Percentiles rank a stretch among this genome's conserved stretches.
Conservation (phyloP, 2,888 invertebrate genomes). For the Lasioglossum leucozonium region DNA sequence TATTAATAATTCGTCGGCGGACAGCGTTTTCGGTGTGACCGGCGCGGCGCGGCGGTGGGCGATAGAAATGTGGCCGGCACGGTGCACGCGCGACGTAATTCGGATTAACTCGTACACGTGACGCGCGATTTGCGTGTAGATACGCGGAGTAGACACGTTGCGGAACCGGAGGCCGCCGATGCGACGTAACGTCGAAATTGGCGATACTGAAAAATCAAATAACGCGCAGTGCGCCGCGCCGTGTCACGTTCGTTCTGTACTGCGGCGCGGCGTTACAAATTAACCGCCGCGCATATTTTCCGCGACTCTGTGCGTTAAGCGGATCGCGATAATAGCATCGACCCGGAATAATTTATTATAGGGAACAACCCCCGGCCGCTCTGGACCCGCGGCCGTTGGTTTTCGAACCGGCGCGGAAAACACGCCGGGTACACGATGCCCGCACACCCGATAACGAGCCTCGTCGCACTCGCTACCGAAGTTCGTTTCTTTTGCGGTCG, state of each 20-base stretch:
- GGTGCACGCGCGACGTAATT: conserved; percentile 40
- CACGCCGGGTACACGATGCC: neutral
- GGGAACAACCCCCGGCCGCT: conserved; percentile 31
- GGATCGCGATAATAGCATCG: conserved; percentile 48
- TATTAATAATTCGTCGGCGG: conserved; percentile 22
- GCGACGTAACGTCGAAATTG: conserved; percentile 34
- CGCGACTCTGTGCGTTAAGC: conserved; percentile 59
- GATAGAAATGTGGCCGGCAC: conserved; percentile 18
- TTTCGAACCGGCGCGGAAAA: conserved; percentile 17
- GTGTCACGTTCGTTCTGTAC: conserved; percentile 4
- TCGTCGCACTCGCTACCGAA: neutral
- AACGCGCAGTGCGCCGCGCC: conserved; percentile 19
- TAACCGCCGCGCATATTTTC: conserved; percentile 70
- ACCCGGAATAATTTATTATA: conserved; percentile 64
- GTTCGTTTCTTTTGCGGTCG: neutral
- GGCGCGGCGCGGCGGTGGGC: neutral
- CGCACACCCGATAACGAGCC: neutral
- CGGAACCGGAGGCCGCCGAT: conserved; percentile 16
- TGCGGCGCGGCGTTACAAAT: conserved; percentile 65
- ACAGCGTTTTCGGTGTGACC: conserved; percentile 24
- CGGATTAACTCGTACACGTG: conserved; percentile 52
- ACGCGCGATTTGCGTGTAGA: conserved; percentile 38
- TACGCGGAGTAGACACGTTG: neutral
- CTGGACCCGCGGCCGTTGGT: conserved; percentile 16
- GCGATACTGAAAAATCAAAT: conserved; percentile 61